These are phyloP conservation scores for Neocrepidodera transversa DNA, from an alignment of 2,888 invertebrate species.

Conservation along the genomic window DNA sequence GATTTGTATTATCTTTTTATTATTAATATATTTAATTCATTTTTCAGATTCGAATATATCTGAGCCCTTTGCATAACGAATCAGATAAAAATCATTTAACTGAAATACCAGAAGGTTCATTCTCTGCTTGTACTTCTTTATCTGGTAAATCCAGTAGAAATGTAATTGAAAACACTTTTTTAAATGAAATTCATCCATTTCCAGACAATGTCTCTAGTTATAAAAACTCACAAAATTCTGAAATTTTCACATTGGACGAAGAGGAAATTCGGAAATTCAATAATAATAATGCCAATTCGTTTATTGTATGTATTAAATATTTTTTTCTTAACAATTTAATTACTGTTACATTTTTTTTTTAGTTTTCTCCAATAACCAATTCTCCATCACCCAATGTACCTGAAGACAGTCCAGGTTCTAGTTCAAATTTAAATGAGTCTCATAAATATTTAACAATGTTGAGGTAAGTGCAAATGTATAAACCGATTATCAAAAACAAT, in stretches of 20 bases:
- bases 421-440: too few relatives aligned
- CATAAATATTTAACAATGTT: too few relatives aligned
- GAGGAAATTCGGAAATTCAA: neutral
- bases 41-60: conserved; percentile 27
- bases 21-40: too few relatives aligned
- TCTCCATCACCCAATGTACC: too few relatives aligned
- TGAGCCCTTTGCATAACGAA: conserved; percentile 19
- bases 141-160: neutral
- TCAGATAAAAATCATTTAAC: neutral
- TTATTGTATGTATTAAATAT: neutral
- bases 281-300: neutral
- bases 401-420: too few relatives aligned
- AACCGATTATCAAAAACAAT: too few relatives aligned
- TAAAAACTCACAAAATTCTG: neutral
- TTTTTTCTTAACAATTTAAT: too few relatives aligned
- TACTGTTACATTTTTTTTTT: too few relatives aligned
- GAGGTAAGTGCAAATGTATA: too few relatives aligned
- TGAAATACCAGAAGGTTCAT: conserved; percentile 7
- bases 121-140: conserved; percentile 9
- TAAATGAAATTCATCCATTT: neutral
- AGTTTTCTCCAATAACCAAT: too few relatives aligned
- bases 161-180: neutral
- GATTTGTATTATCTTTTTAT: too few relatives aligned
- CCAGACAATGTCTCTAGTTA: too few relatives aligned
- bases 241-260: neutral